Conservation (phyloP, 2,888 invertebrate genomes). For the Drosophila mercatorum region DNA sequence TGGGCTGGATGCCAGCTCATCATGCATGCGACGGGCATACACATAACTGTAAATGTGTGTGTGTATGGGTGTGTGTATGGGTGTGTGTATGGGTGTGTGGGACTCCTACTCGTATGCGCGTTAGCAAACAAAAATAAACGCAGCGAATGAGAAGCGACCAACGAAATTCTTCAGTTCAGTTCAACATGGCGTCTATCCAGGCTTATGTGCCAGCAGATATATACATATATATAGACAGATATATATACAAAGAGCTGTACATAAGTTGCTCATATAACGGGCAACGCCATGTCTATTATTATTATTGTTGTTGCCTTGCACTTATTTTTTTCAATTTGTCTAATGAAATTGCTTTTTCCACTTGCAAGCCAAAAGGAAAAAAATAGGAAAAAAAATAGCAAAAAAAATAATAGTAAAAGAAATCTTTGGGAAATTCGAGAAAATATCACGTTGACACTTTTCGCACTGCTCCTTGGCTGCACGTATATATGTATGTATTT, state of each 20-base stretch:
- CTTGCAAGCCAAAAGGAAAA: conserved; percentile 51
- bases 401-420: conserved; percentile 36
- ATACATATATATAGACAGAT: conserved; percentile 13
- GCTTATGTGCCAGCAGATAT: conserved; percentile 29
- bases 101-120: conserved; percentile 63
- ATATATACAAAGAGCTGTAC: conserved; percentile 11
- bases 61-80: conserved; percentile 2
- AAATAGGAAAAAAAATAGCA: conserved; percentile 17
- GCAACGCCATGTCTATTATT: conserved; percentile 36
- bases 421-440: conserved; percentile 76
- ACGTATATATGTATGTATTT: conserved; percentile 26
- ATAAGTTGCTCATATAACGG: conserved; percentile 38
- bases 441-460: conserved; percentile 79
- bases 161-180: conserved; percentile 52
- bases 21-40: conserved; percentile 42
- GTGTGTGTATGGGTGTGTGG: neutral
- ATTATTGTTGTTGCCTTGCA: conserved; percentile 65
- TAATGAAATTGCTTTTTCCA: conserved; percentile 83
- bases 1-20: conserved; percentile 43
- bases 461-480: conserved; percentile 39
- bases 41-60: conserved; percentile 17
- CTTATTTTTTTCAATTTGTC: conserved; percentile 83
- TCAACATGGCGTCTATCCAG: conserved; percentile 74
- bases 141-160: conserved; percentile 70
- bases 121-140: conserved; percentile 60